Evolutionary conservation across 2,797 vertebrate species (phyloP), one percentile per base, ranked within the genome.

Genomic region (Eupleurogrammus muticus): DNA sequence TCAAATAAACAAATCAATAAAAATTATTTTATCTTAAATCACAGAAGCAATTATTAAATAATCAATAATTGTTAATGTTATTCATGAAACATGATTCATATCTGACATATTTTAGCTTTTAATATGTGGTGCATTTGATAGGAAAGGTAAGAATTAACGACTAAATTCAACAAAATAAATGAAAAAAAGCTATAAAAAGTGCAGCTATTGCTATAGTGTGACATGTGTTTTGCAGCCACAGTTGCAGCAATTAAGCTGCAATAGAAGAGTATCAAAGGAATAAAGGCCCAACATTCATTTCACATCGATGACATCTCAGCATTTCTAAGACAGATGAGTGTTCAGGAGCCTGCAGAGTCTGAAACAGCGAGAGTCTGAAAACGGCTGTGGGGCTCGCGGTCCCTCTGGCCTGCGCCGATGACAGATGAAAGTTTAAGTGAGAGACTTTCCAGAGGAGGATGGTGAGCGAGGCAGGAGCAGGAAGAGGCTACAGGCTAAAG

Each of bases 341-440:
- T 24, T 67, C 10, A 20, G 57, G 12, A 58, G 12, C 55, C 32
- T 61, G 42, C 23, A 54, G 17, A 51, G 51, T 46, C 55, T 34
- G 66, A 52, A 36, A 36, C 48, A 62, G n/a, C 12, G 12, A 44
- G 61, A 68, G 44, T 5, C 12, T 42, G 13, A 54, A 73, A 71
- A 66, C 12, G 51, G 19, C 78, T 52, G n/a, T 46, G 34, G 64
- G 72, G 48, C 62, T 79, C 51, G 64, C 19, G 40, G 32, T 38
- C 66, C 32, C 36, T 12, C 51, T 1, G 0, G 19, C 10, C 50
- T 24, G 23, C 46, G 19, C 46, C 54, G 69, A 69, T 75, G 61
- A 81, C 67, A 68, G 75, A 70, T 62, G 64, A 67, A 70, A 56
- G 64, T 77, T 84, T 73, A 69, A 89, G 77, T 61, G 55, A 78